These are phyloP conservation scores for Elmis aenea DNA, from an alignment of 2,888 invertebrate species.

Conservation along the genomic window DNA sequence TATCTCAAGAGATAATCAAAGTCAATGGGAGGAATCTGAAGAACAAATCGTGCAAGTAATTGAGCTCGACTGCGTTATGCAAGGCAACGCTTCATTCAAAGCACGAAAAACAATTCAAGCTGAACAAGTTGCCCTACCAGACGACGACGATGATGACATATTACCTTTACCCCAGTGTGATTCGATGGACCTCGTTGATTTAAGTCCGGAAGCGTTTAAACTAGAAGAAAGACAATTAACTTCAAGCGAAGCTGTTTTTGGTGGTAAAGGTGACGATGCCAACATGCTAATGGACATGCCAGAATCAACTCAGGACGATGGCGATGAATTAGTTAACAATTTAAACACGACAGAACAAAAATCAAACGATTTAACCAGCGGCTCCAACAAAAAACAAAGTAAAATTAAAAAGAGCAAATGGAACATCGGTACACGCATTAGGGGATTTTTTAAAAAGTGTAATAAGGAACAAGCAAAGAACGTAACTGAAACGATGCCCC, in stretches of 20 bases:
- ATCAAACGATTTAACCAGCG: neutral
- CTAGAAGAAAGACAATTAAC: conserved; percentile 11
- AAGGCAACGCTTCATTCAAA: conserved; percentile 13
- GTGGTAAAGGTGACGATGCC: conserved; percentile 14
- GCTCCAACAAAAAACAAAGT: conserved; percentile 55
- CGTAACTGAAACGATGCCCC: neutral
- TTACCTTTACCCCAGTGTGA: conserved; percentile 6
- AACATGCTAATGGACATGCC: conserved; percentile 49
- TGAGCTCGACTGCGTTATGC: conserved; percentile 24
- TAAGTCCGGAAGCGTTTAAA: conserved; percentile 7
- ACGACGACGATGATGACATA: conserved; percentile 10
- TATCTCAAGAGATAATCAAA: conserved; percentile 24
- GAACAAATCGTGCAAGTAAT: conserved; percentile 33
- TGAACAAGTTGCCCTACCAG: conserved; percentile 8
- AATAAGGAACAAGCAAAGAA: conserved; percentile 25
- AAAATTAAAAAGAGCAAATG: conserved; percentile 51
- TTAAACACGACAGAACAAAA: neutral
- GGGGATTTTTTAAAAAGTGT: conserved; percentile 44
- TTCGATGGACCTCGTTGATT: conserved; percentile 17
- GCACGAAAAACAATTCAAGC: conserved; percentile 9
- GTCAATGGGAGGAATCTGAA: conserved; percentile 33
- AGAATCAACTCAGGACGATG: neutral
- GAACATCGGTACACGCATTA: conserved; percentile 45
- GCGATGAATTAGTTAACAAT: neutral
- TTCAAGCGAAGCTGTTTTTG: conserved; percentile 2